These are phyloP conservation scores for Acanthis flammea DNA, from an alignment of 2,797 vertebrate species.

Conservation along the genomic window DNA sequence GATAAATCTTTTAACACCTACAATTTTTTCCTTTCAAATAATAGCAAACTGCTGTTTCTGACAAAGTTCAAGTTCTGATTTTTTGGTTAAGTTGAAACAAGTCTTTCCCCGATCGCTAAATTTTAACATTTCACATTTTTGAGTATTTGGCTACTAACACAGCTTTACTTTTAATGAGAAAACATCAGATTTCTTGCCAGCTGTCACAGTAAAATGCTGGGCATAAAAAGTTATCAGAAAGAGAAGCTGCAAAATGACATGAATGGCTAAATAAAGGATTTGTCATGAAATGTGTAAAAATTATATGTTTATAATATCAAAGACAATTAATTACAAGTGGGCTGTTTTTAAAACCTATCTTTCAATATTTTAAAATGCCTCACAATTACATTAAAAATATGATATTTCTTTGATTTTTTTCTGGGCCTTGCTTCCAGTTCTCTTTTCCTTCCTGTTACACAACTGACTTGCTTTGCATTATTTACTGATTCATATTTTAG, in stretches of 20 bases:
- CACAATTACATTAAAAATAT: neutral
- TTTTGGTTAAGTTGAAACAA: constrained; percentile 49
- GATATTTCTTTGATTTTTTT: neutral
- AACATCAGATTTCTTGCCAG: constrained; percentile 71
- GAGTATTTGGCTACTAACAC: constrained; percentile 73
- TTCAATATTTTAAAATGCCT: constrained; percentile 16
- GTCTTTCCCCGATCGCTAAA: constrained; percentile 69
- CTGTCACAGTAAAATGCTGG: constrained; percentile 73
- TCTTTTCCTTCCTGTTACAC: neutral
- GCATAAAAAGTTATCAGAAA: constrained; percentile 63
- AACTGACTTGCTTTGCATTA: neutral
- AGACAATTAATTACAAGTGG: neutral
- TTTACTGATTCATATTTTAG: neutral
- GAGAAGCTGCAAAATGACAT: constrained; percentile 56
- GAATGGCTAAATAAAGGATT: constrained; percentile 61
- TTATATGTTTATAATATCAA: constrained; percentile 28
- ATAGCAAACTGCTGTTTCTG: constrained; percentile 11
- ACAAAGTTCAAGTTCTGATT: constrained; percentile 34
- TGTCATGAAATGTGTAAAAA: constrained; percentile 43
- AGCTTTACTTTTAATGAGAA: constrained; percentile 76
- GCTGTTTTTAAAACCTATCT: neutral
- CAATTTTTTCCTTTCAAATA: neutral
- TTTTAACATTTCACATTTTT: constrained; percentile 74
- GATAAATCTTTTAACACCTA: neutral
- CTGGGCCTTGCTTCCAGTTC: neutral